These are phyloP conservation scores for Oscheius sp. DNA, from an alignment of 1,140 invertebrate species.

Conservation along the genomic window DNA sequence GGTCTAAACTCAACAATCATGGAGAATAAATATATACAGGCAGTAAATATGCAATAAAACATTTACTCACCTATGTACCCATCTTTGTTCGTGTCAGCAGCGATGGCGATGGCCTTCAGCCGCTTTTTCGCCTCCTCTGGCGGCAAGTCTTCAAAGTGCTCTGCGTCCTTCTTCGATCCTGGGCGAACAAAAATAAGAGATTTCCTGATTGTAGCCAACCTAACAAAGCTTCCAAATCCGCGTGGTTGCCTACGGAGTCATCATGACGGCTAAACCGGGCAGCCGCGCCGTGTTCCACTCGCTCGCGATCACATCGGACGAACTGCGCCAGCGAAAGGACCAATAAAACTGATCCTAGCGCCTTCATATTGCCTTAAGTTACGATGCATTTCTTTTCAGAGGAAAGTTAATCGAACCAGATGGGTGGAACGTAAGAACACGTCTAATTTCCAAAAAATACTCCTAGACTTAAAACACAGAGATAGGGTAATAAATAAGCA, in stretches of 20 bases:
- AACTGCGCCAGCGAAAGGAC: no score
- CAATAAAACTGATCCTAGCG: no score
- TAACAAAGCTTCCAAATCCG: conserved; percentile 38
- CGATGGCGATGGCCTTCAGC: conserved; percentile 74
- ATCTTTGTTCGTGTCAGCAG: conserved; percentile 82
- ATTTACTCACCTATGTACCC: conserved; percentile 72
- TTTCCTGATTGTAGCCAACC: neutral
- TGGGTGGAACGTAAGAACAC: no score
- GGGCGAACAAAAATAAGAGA: conserved; percentile 58
- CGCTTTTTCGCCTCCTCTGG: conserved; percentile 81
- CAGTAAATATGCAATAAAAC: neutral
- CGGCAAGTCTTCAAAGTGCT: conserved; percentile 84
- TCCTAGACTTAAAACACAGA: no score
- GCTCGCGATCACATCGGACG: neutral
- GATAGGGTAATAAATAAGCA: no score
- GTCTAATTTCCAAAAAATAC: no score
- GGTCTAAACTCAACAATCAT: neutral
- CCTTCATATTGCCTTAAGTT: no score
- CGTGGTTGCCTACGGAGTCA: conserved; percentile 44
- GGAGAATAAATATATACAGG: no score
- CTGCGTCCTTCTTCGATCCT: conserved; percentile 85
- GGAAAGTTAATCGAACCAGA: no score
- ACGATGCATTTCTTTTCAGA: no score
- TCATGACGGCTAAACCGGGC: conserved; percentile 8
- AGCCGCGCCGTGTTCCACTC: neutral